Base-by-base conservation (phyloP, 2,888 invertebrate species). In the Achlya flavicornis region DNA sequence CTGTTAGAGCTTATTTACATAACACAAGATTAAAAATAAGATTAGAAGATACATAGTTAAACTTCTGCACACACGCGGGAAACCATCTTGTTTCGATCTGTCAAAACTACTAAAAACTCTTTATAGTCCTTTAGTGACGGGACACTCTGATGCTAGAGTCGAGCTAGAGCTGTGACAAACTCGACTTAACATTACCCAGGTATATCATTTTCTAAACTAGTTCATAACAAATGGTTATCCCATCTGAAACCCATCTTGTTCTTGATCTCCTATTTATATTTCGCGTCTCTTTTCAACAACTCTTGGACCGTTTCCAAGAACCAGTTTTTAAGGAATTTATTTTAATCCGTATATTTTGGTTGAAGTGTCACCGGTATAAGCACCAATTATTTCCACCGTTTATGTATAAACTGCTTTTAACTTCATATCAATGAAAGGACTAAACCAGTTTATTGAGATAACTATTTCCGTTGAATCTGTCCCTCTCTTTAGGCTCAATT, bases 301-400 rank as follows among this genome's bases (percentile, higher is more conserved):
- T 63, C 67, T 79, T 83, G 83, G 83, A 78, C 32, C 62, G 41
- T 58, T 59, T 78, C 83, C 83, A 83, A 78, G 58, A 61, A 71
- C 69, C 72, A 73, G 72, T 74, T 80, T 79, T 80, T 75, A 66
- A 66, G 64, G 69, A 77, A 74, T 81, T 75, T 76, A 78, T 77
- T 73, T 73, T 63, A 76, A 75, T 75, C 69, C 71, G 68, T 66
- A 65, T 68, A 68, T 73, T 75, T 74, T 69, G 69, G 72, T 71
- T 69, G 72, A 66, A 64, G 64, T 67, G 66, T 71, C 68, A 65
- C 67, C 70, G 46, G 48, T 72, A 66, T 69, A 64, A 70, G 72
- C 66, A 62, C 35, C 63, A 61, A 62, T 68, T 63, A 65, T 41
- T 41, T 16, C 38, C 43, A 12, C 16, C 57, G 11, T 70, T 63